Evolutionary conservation across 2,113 vertebrate species (phyloP).

Genomic region (Dolichotis patagonum): DNA sequence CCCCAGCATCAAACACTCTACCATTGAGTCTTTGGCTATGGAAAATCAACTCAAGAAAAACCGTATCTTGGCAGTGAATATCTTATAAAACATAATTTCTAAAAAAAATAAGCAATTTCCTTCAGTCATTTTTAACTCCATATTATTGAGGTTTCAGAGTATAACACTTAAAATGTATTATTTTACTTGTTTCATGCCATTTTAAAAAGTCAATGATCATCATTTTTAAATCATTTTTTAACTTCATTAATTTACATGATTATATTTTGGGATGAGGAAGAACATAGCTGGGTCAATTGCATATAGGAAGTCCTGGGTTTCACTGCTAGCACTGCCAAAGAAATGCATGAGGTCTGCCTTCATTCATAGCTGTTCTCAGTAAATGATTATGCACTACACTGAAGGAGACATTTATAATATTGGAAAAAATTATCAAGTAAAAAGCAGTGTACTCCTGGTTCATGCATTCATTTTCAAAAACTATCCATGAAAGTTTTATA

Average conservation of each 20-base stretch:
- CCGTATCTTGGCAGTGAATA: no score
- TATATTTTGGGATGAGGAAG: background rate
- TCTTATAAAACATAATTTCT: background rate
- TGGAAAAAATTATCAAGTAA: no score
- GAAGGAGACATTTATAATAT: no score
- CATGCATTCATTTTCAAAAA: no score
- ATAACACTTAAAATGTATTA: background rate
- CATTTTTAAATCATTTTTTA: background rate
- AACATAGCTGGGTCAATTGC: background rate
- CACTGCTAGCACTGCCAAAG: no score
- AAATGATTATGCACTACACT: no score
- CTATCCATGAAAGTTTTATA: no score
- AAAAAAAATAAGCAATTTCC: background rate
- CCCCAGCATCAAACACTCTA: background rate
- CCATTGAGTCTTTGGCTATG: background rate
- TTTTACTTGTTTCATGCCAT: background rate
- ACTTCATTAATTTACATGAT: no score
- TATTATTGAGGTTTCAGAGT: background rate
- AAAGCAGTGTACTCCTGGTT: no score
- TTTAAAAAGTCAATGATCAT: background rate
- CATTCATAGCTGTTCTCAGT: no score
- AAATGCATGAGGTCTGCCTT: no score
- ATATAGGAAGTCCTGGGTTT: background rate
- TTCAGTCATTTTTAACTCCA: background rate
- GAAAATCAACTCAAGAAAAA: background rate